Percentiles rank a stretch among this genome's conserved stretches.
Evolutionary conservation across 2,888 invertebrate species (phyloP).

Genomic region (Drosophila kambysellisi): DNA sequence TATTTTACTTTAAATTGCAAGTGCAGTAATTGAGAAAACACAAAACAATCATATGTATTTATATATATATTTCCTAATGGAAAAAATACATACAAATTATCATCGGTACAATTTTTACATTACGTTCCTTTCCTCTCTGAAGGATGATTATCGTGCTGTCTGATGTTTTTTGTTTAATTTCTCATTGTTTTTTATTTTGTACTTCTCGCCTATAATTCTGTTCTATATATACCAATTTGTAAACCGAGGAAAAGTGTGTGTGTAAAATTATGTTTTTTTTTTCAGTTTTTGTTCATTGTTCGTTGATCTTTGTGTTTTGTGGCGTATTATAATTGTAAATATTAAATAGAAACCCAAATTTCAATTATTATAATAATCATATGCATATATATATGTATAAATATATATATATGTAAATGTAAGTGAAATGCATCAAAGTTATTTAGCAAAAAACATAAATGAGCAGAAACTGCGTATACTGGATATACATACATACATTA

Average conservation of each 20-base stretch:
- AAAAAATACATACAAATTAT: background rate
- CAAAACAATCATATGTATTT: background rate
- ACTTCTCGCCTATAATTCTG: background rate
- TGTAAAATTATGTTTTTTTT: conserved; percentile 5
- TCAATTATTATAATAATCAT: conserved; percentile 25
- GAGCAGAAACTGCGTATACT: conserved; percentile 7
- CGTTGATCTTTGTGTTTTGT: conserved; percentile 17
- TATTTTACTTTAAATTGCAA: conserved; percentile 3
- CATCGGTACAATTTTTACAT: background rate
- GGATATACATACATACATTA: conserved; percentile 13
- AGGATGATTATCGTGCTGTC: background rate
- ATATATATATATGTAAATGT: conserved; percentile 23
- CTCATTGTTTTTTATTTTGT: background rate
- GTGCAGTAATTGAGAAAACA: background rate
- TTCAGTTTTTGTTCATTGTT: conserved; percentile 10
- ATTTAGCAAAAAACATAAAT: conserved; percentile 14
- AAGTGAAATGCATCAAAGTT: conserved; percentile 9
- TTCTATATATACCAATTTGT: background rate
- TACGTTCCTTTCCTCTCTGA: background rate
- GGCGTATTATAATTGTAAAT: conserved; percentile 39
- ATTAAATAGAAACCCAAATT: conserved; percentile 24
- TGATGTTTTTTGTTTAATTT: background rate
- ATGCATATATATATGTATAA: conserved; percentile 2
- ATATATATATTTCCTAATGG: background rate
- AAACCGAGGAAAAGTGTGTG: background rate